phyloP scores from a whole-genome alignment of 2,113 vertebrate species.

The Calyptomena viridis region DNA sequence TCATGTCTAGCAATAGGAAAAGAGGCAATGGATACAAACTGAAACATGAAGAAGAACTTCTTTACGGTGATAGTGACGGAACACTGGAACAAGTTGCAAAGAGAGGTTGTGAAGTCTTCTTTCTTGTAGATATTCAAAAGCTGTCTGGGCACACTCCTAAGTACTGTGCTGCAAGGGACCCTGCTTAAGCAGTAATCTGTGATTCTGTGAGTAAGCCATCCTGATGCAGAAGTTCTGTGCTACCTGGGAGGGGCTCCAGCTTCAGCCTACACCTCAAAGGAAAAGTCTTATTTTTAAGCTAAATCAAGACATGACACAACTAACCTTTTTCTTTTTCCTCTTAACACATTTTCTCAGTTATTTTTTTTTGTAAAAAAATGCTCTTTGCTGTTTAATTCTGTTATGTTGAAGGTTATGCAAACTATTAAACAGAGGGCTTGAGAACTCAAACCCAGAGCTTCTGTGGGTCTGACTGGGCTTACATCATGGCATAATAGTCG shows the following conservation, averaged over 20 bases:
- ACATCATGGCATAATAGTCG: not conserved
- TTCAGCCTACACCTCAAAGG: not conserved
- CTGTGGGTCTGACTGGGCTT: not conserved
- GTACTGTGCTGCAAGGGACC: not conserved
- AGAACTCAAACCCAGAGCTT: not conserved
- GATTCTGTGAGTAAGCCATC: not conserved
- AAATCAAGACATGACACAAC: not conserved
- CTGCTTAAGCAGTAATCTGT: not conserved
- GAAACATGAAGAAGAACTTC: not conserved
- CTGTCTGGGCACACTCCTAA: not conserved
- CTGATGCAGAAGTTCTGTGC: not conserved
- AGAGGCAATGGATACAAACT: not conserved
- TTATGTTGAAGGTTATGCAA: not conserved
- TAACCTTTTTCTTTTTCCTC: fast-evolving
- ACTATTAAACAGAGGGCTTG: not conserved
- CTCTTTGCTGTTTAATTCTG: not conserved
- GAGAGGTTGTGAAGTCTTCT: not conserved
- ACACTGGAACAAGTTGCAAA: fast-evolving
- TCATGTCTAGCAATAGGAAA: not conserved
- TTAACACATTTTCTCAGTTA: not conserved
- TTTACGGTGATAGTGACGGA: not conserved
- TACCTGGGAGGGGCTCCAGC: not conserved
- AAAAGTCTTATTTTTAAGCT: not conserved
- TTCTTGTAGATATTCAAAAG: not conserved
- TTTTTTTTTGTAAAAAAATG: not conserved